phyloP scores from a whole-genome alignment of 2,888 invertebrate species.

The Cheilosia grossa region DNA sequence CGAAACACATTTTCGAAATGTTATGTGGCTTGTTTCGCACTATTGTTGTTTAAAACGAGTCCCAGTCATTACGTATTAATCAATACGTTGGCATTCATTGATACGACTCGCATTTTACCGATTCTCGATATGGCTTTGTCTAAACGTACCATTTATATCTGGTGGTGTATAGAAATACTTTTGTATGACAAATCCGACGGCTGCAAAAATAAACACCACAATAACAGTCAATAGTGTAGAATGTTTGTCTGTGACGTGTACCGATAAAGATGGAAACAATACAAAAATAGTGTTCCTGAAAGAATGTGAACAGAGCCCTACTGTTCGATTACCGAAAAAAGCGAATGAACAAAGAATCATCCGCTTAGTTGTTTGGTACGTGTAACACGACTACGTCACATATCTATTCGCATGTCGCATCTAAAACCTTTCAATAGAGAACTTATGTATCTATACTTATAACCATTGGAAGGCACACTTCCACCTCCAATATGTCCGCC shows the following conservation, averaged over 20 bases:
- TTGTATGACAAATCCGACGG: background rate
- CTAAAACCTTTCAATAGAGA: constrained; percentile 48
- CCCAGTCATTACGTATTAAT: no score
- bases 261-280: constrained; percentile 20
- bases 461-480: constrained; percentile 28
- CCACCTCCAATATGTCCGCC: constrained; percentile 17
- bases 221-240: background rate
- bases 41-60: no score
- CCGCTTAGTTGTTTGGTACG: constrained; percentile 59
- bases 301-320: constrained; percentile 20
- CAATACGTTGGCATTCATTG: no score
- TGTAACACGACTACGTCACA: constrained; percentile 40
- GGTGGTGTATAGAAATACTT: background rate
- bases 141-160: no score
- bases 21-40: no score
- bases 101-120: no score
- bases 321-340: constrained; percentile 33
- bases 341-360: constrained; percentile 57
- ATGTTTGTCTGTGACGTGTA: constrained; percentile 29
- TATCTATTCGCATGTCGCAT: constrained; percentile 7
- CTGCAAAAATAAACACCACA: background rate
- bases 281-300: constrained; percentile 25
- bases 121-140: no score
- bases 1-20: no score
- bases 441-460: constrained; percentile 26